Evolutionary conservation across 2,888 invertebrate genomes (phyloP), one percentile per base, ranked within the genome.

Genomic region (Molanna angustata): DNA sequence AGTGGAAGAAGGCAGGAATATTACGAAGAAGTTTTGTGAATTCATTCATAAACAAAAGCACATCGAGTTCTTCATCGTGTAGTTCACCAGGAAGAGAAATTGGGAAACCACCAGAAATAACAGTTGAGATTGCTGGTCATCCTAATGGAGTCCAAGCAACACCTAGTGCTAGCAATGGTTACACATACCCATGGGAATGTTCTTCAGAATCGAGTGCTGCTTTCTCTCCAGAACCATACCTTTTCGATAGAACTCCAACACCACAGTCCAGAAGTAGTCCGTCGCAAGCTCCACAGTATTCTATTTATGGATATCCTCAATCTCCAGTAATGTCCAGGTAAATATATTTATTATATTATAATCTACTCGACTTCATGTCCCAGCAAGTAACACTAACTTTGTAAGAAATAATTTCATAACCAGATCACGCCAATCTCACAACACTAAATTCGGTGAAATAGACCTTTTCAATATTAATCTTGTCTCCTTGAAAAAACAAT

Each of bases 181-280:
- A 60, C 39, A 54, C 55, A n/a, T 52, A 59, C 40, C 60, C 81
- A 44, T 80, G 79, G 49, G 79, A 80, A 60, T 78, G 79, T 22
- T 79, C 79, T 19, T 75, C 75, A 2, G 74, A 74, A 51, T 82
- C 80, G 13, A 73, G 72, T 54, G 72, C 73, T 35, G 73, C 74
- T 39, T 74, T 60, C 32, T 60, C 60, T 21, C 60, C 58, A 11
- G 55, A 57, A 44, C 60, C 60, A 4, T 47, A 39, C 21, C 19
- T 37, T 4, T 57, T 20, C 17, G 57, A 57, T 22, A 51, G 60
- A 35, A 60, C 60, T 4, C 57, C 60, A 18, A 60, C 57, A 13
- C 60, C 57, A 31, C 60, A 59, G 31, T 59, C 60, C 7, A 60
- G 60, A 40, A 57, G 53, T 31, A 60, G 60, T 48, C 60, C 60